Evolutionary conservation across 2,888 invertebrate genomes (phyloP).

Genomic region (Tridacna crocea): DNA sequence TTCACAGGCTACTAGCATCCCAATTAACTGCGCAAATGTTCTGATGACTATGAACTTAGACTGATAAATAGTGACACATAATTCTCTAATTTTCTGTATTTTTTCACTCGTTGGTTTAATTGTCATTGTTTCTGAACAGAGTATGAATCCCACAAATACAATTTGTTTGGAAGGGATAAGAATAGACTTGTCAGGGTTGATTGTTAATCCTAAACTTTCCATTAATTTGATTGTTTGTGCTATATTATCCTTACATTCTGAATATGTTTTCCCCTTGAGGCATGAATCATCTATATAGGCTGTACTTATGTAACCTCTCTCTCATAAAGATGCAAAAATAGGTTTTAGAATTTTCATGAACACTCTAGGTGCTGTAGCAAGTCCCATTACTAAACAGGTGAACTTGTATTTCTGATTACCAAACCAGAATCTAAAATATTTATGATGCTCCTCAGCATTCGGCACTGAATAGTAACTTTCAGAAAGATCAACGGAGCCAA

Average conservation of each 20-base stretch:
- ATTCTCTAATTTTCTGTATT: conserved; percentile 1
- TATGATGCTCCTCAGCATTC: conserved; percentile 11
- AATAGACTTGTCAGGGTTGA: conserved; percentile 54
- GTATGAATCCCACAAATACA: conserved; percentile 51
- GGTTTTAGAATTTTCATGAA: conserved; percentile 45
- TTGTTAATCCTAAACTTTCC: too few relatives aligned
- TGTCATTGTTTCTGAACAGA: too few relatives aligned
- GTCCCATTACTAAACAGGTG: conserved; percentile 29
- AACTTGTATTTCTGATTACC: conserved; percentile 38
- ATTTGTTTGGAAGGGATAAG: conserved; percentile 47
- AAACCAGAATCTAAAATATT: conserved; percentile 41
- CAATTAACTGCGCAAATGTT: conserved; percentile 44
- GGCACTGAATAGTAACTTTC: conserved; percentile 43
- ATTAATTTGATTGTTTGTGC: conserved; percentile 31
- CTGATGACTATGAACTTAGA: conserved; percentile 33
- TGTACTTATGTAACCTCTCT: conserved; percentile 30
- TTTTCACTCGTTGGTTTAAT: conserved; percentile 36
- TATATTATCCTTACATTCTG: conserved; percentile 36
- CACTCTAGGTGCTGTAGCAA: conserved; percentile 24
- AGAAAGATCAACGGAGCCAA: conserved; percentile 43
- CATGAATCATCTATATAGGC: conserved; percentile 53
- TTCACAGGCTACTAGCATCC: conserved; percentile 51
- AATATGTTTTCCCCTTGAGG: conserved; percentile 33
- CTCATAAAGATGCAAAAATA: conserved; percentile 32
- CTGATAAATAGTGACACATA: conserved; percentile 26